A percentile compares a stretch with the other conserved stretches of the same genome.
Conservation (phyloP, 2,888 invertebrate genomes). For the Luperina testacea region DNA sequence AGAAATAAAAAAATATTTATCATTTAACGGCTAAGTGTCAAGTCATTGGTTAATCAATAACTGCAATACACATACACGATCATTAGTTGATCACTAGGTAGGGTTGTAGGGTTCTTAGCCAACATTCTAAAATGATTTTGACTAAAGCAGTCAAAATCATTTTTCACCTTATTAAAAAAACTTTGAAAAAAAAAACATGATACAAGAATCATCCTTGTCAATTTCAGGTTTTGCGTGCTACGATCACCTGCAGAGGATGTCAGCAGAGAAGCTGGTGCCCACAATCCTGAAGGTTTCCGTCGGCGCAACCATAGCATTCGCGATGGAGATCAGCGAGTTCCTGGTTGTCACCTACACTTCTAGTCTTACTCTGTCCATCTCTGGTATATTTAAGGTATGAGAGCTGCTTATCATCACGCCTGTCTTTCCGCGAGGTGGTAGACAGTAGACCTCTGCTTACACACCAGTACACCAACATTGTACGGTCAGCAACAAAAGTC, state of each 20-base stretch:
- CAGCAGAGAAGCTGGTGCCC: conserved; percentile 82
- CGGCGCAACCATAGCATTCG: conserved; percentile 96
- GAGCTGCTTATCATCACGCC: background rate
- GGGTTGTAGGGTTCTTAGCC: too few relatives aligned
- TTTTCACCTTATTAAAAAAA: background rate
- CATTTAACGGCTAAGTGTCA: too few relatives aligned
- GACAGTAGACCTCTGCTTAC: background rate
- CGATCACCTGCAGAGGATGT: conserved; percentile 74
- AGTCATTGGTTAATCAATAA: too few relatives aligned
- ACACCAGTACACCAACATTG: background rate
- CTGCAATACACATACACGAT: too few relatives aligned
- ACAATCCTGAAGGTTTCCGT: conserved; percentile 91
- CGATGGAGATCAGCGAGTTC: conserved; percentile 98
- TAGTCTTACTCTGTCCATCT: conserved; percentile 98
- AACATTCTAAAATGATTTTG: too few relatives aligned
- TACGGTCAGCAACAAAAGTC: too few relatives aligned
- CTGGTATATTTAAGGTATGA: conserved; percentile 98
- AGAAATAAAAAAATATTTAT: too few relatives aligned
- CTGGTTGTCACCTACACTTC: conserved; percentile 98
- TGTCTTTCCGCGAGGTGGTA: background rate
- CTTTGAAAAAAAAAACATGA: background rate
- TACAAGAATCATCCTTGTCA: background rate
- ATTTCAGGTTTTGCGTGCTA: conserved; percentile 84
- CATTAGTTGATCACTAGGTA: too few relatives aligned
- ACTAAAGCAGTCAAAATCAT: too few relatives aligned